These are phyloP conservation scores for Fukomys damarensis DNA, from an alignment of 2,113 vertebrate species.

Conservation along the genomic window DNA sequence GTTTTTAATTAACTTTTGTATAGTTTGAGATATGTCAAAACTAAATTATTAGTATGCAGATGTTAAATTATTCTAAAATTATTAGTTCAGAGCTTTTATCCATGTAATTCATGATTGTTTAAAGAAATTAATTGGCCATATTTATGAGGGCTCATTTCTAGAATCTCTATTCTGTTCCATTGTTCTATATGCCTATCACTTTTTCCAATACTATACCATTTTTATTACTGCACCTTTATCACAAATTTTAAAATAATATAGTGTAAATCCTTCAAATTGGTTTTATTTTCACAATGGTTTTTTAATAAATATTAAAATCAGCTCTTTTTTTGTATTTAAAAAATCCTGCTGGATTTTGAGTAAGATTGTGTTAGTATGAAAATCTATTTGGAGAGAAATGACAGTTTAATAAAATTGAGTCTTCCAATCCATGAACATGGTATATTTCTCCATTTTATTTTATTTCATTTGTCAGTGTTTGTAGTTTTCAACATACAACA, in stretches of 20 bases:
- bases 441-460: not conserved
- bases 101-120: not conserved
- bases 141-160: not conserved
- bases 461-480: not conserved
- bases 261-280: not conserved
- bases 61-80: not conserved
- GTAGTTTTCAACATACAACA: not conserved
- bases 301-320: not conserved
- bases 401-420: not conserved
- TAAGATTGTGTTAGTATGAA: not conserved
- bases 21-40: not conserved
- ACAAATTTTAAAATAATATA: not conserved
- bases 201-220: not conserved
- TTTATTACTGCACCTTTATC: not conserved
- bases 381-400: not conserved
- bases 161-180: not conserved
- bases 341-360: not conserved
- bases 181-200: not conserved
- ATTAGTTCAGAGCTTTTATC: not conserved
- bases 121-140: not conserved
- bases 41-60: not conserved
- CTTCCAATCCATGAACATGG: not conserved
- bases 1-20: conserved; percentile 19
- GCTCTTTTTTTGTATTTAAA: not conserved
- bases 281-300: conserved; percentile 22